Percentiles rank a stretch among this genome's conserved stretches.
These are phyloP conservation scores for Papilio elwesi DNA, from an alignment of 2,888 invertebrate genomes.

Conservation along the genomic window DNA sequence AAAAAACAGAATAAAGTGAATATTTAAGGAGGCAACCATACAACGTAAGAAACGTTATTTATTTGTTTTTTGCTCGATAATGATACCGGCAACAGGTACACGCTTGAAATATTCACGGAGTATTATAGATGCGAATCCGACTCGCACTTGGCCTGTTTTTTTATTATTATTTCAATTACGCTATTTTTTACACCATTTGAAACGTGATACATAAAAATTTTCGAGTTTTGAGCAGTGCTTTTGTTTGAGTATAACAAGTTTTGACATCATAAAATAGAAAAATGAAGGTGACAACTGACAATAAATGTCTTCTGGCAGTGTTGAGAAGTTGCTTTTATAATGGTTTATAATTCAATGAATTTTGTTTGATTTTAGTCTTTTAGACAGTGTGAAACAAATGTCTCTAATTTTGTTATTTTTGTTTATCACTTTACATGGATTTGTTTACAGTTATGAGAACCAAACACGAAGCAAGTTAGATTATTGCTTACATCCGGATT, in stretches of 20 bases:
- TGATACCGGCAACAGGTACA: no score
- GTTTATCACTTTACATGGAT: conserved; percentile 51
- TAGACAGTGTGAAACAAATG: conserved; percentile 48
- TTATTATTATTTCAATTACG: no score
- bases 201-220: no score
- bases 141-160: no score
- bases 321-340: conserved; percentile 22
- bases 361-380: conserved; percentile 31
- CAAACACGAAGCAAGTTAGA: conserved; percentile 46
- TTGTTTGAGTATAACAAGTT: neutral
- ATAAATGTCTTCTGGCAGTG: conserved; percentile 18
- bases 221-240: no score
- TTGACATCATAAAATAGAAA: neutral
- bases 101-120: no score
- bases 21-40: no score
- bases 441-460: conserved; percentile 48
- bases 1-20: no score
- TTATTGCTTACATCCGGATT: conserved; percentile 75
- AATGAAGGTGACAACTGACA: neutral
- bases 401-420: conserved; percentile 56
- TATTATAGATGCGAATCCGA: no score
- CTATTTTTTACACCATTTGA: no score
- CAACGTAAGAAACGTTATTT: no score
- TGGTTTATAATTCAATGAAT: conserved; percentile 21
- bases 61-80: no score